Base-by-base conservation (phyloP, 2,797 vertebrate genomes). In the Pristis pectinata region DNA sequence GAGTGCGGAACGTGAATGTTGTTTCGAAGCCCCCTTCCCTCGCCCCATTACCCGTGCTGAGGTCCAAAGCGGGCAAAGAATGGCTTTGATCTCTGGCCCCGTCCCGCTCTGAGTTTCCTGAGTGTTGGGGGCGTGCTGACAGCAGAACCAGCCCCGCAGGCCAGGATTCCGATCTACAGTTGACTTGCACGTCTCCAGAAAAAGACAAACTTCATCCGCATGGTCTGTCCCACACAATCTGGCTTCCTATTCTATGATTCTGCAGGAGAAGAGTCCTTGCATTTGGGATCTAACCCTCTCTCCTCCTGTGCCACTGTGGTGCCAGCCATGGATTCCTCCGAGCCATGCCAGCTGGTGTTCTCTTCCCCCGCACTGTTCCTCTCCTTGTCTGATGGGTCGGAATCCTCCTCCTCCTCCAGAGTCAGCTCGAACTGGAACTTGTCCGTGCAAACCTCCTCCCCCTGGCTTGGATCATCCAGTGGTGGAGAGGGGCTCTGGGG, bases 371-470 rank as follows among this genome's bases (percentile, higher is more conserved):
- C 70, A 37, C 95, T 95, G 27, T 94, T 89, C 27, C 95, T 94
- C 64, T 94, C 95, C 80, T 95, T 94, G 77, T 83, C 91, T 22
- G 61, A 79, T 3, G 64, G 93, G 2, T 89, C 94, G 0, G 80
- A 74, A 85, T 95, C 96, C 49, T 96, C 95, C 30, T 96, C 96
- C 89, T 97, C 97, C 74, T 98, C 98, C 37, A 98, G 96, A 72
- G 97, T 98, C 95, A 99, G 97, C 96, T 98, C 97, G 93, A 98
- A 99, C 96, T 98, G 98, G 96, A 98, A 99, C 96, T 98, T 98
- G 85, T 98, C 98, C 0, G 96, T 97, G 79, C 97, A 98, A 0
- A 91, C 41, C 0, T 95, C 95, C 8, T 95, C 95, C 30, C 95
- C 95, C 0, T 94, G 95, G 4, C 95, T 95, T 30, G 97, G 97